Base-by-base conservation (phyloP, 2,888 invertebrate genomes). In the Chydorus sphaericus region DNA sequence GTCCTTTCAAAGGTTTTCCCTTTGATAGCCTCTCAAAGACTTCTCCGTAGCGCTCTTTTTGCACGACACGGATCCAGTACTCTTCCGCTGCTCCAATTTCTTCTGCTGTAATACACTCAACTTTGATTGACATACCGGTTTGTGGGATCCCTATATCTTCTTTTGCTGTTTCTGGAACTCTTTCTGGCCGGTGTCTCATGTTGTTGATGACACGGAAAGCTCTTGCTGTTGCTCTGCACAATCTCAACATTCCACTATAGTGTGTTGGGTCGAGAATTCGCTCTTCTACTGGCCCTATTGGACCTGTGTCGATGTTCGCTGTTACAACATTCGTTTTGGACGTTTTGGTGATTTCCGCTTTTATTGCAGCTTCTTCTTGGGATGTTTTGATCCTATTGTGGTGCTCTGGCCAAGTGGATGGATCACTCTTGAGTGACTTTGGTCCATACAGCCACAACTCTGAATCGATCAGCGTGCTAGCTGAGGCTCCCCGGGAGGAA, bases 61-160 rank as follows among this genome's bases (percentile, higher is more conserved):
- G 51, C 4, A 51, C 51, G 14, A 16, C 16, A n/a, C 31, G 14
- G 16, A 51, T 14, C 51, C 51, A 51, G n/a, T 29, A 51, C 51
- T 16, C n/a, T 18, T 29, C 51, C n/a, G 51, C 51, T 10, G 28
- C 18, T n/a, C 14, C 18, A 4, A 51, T 30, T 30, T 51, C 51
- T 16, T n/a, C 18, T 4, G 51, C 51, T 10, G 51, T 51, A n/a
- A 49, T 20, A 49, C n/a, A n/a, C n/a, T n/a, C n/a, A n/a, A n/a
- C 31, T 11, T 30, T 6, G n/a, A n/a, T 29, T n/a, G n/a, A n/a
- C n/a, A n/a, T n/a, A n/a, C n/a, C n/a, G 16, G 26, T 18, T n/a
- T 7, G 14, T 20, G n/a, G n/a, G n/a, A 16, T 51, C 30, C 51
- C 29, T 7, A 29, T 30, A 30, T n/a, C 28, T 16, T 7, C 14